Conservation (phyloP, 1,140 invertebrate species). For the Drosophila lowei region DNA sequence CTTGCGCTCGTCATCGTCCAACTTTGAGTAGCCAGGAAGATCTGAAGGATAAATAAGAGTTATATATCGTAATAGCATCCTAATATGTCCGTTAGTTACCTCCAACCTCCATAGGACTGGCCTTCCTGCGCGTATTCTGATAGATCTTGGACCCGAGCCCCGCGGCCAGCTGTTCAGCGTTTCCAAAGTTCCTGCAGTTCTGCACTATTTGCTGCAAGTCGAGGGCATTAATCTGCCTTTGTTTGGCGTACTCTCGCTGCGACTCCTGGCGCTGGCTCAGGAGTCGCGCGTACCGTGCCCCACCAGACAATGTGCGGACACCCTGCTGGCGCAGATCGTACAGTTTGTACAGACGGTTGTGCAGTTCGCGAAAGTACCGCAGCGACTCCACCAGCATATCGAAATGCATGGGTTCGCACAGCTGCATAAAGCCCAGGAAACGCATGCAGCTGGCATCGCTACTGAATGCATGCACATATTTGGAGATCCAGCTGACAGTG, state of each 20-base stretch:
- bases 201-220: conserved; percentile 83
- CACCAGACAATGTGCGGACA: conserved; percentile 87
- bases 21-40: conserved; percentile 90
- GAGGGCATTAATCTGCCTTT: conserved; percentile 73
- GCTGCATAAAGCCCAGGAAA: conserved; percentile 89
- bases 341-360: conserved; percentile 86
- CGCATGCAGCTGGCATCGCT: conserved; percentile 84
- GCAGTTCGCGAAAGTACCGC: conserved; percentile 88
- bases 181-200: conserved; percentile 51
- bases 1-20: conserved; percentile 89
- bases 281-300: conserved; percentile 87
- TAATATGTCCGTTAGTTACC: conserved; percentile 32
- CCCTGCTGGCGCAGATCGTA: conserved; percentile 89
- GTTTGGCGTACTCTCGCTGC: conserved; percentile 84
- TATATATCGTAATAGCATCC: background rate
- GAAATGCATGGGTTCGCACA: conserved; percentile 89
- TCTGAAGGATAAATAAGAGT: conserved; percentile 82
- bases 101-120: conserved; percentile 86
- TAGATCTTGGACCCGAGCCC: conserved; percentile 69
- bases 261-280: conserved; percentile 84
- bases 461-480: conserved; percentile 67
- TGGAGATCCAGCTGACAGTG: conserved; percentile 85
- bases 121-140: conserved; percentile 63
- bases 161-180: conserved; percentile 31
- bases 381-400: conserved; percentile 91